phyloP scores from a whole-genome alignment of 2,888 invertebrate species.

The Netelia fuscicornis region DNA sequence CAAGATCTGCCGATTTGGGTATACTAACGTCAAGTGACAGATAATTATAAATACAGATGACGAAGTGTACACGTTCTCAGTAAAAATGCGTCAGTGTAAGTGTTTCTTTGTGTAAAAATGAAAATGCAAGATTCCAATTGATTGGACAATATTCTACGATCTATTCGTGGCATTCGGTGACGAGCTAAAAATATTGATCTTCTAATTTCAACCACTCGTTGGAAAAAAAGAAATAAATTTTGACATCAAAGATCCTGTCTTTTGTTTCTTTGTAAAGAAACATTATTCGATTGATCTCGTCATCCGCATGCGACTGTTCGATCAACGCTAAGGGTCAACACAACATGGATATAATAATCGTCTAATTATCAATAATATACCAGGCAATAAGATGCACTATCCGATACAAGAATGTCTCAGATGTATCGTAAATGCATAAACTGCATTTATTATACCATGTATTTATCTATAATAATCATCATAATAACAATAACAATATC shows the following conservation, averaged over 20 bases:
- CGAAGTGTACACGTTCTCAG: conserved; percentile 9
- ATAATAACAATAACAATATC: conserved; percentile 16
- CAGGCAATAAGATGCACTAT: conserved; percentile 82
- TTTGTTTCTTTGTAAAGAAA: not conserved
- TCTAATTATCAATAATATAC: conserved; percentile 71
- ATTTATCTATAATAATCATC: conserved; percentile 36
- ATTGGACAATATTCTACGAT: conserved; percentile 56
- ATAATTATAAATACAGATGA: conserved; percentile 34
- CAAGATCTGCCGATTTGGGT: conserved; percentile 17
- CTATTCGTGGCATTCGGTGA: conserved; percentile 56
- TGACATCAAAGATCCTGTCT: not conserved
- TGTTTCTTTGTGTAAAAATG: conserved; percentile 27
- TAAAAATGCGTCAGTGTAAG: not conserved
- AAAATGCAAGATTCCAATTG: conserved; percentile 29
- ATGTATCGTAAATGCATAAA: conserved; percentile 62
- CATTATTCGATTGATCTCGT: conserved; percentile 28
- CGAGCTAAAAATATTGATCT: conserved; percentile 20
- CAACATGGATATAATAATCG: conserved; percentile 70
- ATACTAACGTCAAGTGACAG: conserved; percentile 9
- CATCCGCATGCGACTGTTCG: conserved; percentile 56
- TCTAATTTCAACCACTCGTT: conserved; percentile 8
- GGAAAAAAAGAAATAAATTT: not conserved
- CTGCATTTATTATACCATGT: conserved; percentile 35
- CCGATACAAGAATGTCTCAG: conserved; percentile 74
- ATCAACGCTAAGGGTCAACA: conserved; percentile 72